Base-by-base conservation (phyloP, 2,113 vertebrate species). In the Stegostoma tigrinum region DNA sequence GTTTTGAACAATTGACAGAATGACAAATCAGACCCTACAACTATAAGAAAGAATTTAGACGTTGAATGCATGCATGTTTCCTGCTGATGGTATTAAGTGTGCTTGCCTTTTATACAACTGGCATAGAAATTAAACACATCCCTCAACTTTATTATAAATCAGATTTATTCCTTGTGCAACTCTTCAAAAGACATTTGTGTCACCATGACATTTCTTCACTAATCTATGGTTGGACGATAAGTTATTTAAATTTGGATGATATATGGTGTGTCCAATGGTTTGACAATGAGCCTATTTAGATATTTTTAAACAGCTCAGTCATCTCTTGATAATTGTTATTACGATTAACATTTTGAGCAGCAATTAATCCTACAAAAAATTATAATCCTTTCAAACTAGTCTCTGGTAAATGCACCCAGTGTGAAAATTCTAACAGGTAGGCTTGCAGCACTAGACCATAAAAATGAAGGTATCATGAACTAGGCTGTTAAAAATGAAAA, bases 1-100 rank as follows among this genome's bases (percentile, higher is more conserved):
- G 94, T 83, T 96, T 94, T 91, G 45, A 91, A 94, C 96, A 96
- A 96, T 94, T 97, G 96, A 96, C 96, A 95, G 89, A 96, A 96
- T 96, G 95, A 96, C 45, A 95, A 95, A 97, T 96, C 96, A 95
- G 95, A 75, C 96, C 96, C 96, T 97, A 96, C 61, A 96, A 42
- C 95, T 38, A 78, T 38, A 66, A 70, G 96, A 96, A 97, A 96
- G 96, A 96, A 97, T 91, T 96, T 96, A 96, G 96, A 96, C 85
- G 96, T 96, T 98, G 97, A 97, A 97, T 87, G 94, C 94, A 95
- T 72, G 17, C 17, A 93, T 38, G 34, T 67, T 66, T 67, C 89
- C 89, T 66, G 96, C 86, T 83, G 68, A 64, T 2, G 80, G 78
- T 96, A 95, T 72, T 89, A 68, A 55, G 87, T 93, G 95, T 96